A percentile compares a stretch with the other conserved stretches of the same genome.
Conservation (phyloP, 1,140 invertebrate genomes). For the Drosophila mayri region DNA sequence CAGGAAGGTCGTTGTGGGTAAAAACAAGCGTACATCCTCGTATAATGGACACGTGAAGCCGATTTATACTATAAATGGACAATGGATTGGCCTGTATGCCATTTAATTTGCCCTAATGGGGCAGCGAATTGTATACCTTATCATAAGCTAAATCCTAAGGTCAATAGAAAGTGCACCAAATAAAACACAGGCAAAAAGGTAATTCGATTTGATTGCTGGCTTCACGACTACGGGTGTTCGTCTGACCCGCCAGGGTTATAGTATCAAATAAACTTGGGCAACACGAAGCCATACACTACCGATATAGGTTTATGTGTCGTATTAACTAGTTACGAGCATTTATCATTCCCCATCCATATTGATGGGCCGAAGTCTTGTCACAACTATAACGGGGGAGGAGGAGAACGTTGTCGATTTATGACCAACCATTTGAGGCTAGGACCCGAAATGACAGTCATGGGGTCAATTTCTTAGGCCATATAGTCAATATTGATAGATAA, state of each 20-base stretch:
- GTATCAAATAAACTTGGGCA: constrained; percentile 66
- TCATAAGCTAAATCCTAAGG: constrained; percentile 53
- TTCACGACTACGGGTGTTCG: constrained; percentile 6
- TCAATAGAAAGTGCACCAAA: constrained; percentile 23
- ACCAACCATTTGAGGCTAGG: constrained; percentile 42
- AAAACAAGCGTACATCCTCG: not conserved
- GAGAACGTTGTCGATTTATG: constrained; percentile 62
- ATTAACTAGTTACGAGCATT: constrained; percentile 44
- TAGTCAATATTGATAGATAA: constrained; percentile 45
- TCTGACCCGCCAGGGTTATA: constrained; percentile 38
- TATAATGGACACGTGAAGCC: not conserved
- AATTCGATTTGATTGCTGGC: constrained; percentile 63
- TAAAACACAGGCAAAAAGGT: constrained; percentile 14
- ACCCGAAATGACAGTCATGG: not conserved
- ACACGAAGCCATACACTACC: constrained; percentile 37
- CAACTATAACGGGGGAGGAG: not conserved
- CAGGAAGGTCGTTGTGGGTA: not conserved
- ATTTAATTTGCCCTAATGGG: constrained; percentile 67
- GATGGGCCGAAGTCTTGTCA: constrained; percentile 9
- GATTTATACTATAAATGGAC: constrained; percentile 31
- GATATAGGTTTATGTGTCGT: constrained; percentile 58
- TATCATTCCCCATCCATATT: constrained; percentile 28
- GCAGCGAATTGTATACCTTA: constrained; percentile 60
- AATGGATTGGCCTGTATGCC: constrained; percentile 26
- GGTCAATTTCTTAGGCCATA: constrained; percentile 15